A percentile compares a stretch with the other conserved stretches of the same genome.
Conservation (phyloP, 2,113 vertebrate species). For the Sorex araneus region DNA sequence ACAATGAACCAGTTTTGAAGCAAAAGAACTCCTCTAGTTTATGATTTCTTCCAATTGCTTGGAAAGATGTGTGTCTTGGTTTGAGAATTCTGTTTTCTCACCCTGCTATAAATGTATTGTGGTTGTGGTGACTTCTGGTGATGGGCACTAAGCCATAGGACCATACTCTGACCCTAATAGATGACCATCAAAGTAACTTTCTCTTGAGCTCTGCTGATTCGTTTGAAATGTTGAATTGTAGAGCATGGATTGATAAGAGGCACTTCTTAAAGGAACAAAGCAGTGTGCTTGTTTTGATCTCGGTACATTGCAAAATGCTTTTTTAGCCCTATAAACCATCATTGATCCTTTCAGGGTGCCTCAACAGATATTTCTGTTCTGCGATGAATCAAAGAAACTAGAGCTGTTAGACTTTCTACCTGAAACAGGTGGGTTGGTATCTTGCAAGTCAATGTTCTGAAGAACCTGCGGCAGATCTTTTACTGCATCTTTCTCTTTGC, state of each 20-base stretch:
- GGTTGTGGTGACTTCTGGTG: neutral
- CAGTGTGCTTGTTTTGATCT: slow-evolving; percentile 62
- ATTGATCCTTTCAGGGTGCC: slow-evolving; percentile 51
- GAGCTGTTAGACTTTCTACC: slow-evolving; percentile 50
- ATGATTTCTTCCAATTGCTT: neutral
- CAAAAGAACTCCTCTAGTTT: too few species aligned
- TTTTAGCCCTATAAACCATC: slow-evolving; percentile 64
- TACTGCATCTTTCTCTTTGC: slow-evolving; percentile 32
- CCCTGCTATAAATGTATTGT: neutral
- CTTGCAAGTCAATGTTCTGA: slow-evolving; percentile 34
- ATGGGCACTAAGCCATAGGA: neutral
- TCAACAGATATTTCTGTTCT: slow-evolving; percentile 66
- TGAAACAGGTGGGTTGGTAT: slow-evolving; percentile 26
- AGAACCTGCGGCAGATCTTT: neutral
- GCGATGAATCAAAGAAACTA: slow-evolving; percentile 55
- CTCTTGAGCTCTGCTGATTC: neutral
- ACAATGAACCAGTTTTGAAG: too few species aligned
- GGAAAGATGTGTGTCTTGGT: neutral
- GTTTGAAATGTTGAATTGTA: slow-evolving; percentile 2
- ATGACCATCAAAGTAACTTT: neutral
- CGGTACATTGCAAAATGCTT: slow-evolving; percentile 57
- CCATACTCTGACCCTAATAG: neutral
- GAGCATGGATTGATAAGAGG: neutral
- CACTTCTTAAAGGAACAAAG: slow-evolving; percentile 48
- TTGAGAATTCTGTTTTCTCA: slow-evolving; percentile 20